These are phyloP conservation scores for Ecliptopera silaceata DNA, from an alignment of 2,888 invertebrate genomes.

Conservation along the genomic window DNA sequence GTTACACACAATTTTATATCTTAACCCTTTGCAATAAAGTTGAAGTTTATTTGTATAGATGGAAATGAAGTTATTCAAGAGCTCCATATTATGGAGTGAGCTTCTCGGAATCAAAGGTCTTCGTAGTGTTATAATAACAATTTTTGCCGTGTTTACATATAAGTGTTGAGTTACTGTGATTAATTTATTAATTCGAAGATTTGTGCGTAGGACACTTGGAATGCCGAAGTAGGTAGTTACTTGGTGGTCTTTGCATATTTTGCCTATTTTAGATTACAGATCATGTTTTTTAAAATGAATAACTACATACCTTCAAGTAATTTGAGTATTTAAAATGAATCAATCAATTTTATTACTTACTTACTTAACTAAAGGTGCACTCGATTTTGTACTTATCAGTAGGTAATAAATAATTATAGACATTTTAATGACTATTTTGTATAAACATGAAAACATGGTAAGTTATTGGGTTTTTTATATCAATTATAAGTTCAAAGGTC, in stretches of 20 bases:
- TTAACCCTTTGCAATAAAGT: slow-evolving; percentile 23
- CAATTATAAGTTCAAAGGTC: too few relatives aligned
- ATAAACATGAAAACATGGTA: too few relatives aligned
- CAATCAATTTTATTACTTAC: too few relatives aligned
- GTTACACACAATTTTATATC: slow-evolving; percentile 6
- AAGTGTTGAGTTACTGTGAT: slow-evolving; percentile 66
- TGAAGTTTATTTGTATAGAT: slow-evolving; percentile 38
- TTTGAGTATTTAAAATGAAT: background rate
- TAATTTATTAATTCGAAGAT: slow-evolving; percentile 62
- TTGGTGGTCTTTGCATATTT: slow-evolving; percentile 50
- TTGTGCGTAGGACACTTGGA: slow-evolving; percentile 67
- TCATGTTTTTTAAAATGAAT: slow-evolving; percentile 11
- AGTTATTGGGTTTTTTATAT: too few relatives aligned
- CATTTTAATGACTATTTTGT: background rate
- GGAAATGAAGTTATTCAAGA: slow-evolving; percentile 56
- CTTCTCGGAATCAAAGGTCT: slow-evolving; percentile 39
- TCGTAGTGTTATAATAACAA: slow-evolving; percentile 61
- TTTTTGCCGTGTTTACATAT: slow-evolving; percentile 65
- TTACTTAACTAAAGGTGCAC: too few relatives aligned
- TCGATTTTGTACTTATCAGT: too few relatives aligned
- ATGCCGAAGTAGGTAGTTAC: slow-evolving; percentile 50
- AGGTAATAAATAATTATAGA: too few relatives aligned
- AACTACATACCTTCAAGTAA: background rate
- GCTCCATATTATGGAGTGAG: slow-evolving; percentile 45
- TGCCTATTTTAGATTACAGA: slow-evolving; percentile 18